Base-by-base conservation (phyloP, 2,113 vertebrate species). In the Siniperca chuatsi region DNA sequence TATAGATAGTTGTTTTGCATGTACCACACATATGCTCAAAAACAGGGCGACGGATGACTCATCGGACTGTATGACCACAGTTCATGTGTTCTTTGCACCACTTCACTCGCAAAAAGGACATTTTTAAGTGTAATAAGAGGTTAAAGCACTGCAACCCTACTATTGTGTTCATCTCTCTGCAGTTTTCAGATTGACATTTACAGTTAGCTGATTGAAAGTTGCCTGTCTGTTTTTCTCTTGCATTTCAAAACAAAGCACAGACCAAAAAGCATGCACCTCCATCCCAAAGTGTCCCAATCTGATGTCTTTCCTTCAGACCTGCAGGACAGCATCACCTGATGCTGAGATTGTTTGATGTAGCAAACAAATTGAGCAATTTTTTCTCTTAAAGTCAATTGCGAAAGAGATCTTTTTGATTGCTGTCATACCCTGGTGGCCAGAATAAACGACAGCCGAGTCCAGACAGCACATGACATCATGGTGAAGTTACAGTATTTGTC, bases 121-220 rank as follows among this genome's bases (percentile, higher is more conserved):
- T 90, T 92, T 92, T 92, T 81, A 81, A 69, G 80, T 85, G 84
- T 93, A 94, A 92, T 94, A 86, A 93, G 86, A 89, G 89, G 87
- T 86, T 92, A 54, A 78, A 84, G 69, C 58, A 60, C 29, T 62
- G 70, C 93, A 89, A 92, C 80, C 89, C 91, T 88, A 52, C 77
- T 50, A 86, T 89, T 91, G 79, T 89, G 37, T 90, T 10, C 8
- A 37, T 67, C 37, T 81, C 73, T 83, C 21, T 74, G 75, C 78
- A 85, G 62, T 85, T 78, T 54, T 84, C 75, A 44, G 9, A 62
- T 68, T 85, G 72, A 84, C 64, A 82, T 84, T 68, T 60, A 73
- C 80, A 42, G 62, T 78, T 66, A 66, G 40, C 61, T 65, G 73
- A 75, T 81, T 83, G 13, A 55, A 65, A 66, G 55, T 16, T 40